phyloP scores from a whole-genome alignment of 2,888 invertebrate genomes.

The Andrena haemorrhoa region DNA sequence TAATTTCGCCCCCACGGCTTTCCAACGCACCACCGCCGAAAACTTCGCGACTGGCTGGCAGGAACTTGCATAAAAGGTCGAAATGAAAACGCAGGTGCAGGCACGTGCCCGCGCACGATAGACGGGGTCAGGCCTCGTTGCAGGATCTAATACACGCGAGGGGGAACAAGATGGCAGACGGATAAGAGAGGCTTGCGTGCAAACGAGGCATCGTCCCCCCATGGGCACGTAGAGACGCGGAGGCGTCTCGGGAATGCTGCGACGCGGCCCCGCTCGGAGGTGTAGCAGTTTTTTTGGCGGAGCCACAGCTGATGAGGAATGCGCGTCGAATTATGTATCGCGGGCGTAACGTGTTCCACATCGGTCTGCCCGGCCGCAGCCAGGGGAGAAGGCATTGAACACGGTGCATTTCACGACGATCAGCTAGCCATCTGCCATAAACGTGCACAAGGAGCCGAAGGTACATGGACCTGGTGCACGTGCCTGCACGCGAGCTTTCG shows the following conservation, averaged over 20 bases:
- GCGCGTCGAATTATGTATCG: constrained; percentile 52
- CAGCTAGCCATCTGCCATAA: constrained; percentile 68
- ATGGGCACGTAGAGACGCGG: constrained; percentile 7
- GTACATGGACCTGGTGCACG: constrained; percentile 54
- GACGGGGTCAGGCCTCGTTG: background rate
- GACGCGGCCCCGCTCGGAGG: constrained; percentile 29
- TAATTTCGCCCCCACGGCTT: background rate
- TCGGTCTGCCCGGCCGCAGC: background rate
- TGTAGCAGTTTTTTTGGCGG: constrained; percentile 20
- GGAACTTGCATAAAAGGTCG: constrained; percentile 3
- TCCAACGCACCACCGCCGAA: background rate
- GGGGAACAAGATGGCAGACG: background rate
- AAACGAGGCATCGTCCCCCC: no score
- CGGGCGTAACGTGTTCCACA: constrained; percentile 41
- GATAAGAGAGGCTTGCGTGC: background rate
- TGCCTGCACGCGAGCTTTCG: constrained; percentile 69
- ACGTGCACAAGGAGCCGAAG: constrained; percentile 48
- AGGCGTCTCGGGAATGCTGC: constrained; percentile 28
- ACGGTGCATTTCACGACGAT: constrained; percentile 43
- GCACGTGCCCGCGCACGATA: background rate
- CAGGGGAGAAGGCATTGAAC: constrained; percentile 15
- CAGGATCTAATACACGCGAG: no score
- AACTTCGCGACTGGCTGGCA: background rate
- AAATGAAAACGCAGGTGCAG: background rate
- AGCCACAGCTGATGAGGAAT: constrained; percentile 16